A percentile compares a stretch with the other conserved stretches of the same genome.
Evolutionary conservation across 53 echinoderm and acorn worm genomes (phyloP).

Genomic region (Actinopyga echinites): DNA sequence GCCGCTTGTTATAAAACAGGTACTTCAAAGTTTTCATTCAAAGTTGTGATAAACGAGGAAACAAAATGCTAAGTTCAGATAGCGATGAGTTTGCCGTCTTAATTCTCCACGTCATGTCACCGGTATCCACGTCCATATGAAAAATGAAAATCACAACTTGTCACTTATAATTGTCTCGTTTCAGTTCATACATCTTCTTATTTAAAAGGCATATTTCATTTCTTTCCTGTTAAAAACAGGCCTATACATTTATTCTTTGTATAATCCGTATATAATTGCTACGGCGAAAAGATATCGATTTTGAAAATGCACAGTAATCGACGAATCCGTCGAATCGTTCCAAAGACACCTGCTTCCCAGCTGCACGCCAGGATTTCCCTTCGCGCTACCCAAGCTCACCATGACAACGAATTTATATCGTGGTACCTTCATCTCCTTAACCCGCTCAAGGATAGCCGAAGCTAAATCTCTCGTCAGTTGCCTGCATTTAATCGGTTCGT

Average conservation of each 20-base stretch:
- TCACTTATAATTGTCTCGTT: too few relatives aligned
- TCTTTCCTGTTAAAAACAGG: too few relatives aligned
- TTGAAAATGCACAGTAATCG: conserved; percentile 62
- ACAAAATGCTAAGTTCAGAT: too few relatives aligned
- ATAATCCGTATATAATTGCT: conserved; percentile 81
- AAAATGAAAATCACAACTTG: too few relatives aligned
- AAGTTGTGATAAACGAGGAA: too few relatives aligned
- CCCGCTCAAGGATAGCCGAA: conserved; percentile 61
- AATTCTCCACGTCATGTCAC: too few relatives aligned
- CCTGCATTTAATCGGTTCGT: conserved; percentile 73
- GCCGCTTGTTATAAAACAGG: too few relatives aligned
- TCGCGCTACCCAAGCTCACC: conserved; percentile 81
- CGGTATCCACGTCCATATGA: too few relatives aligned
- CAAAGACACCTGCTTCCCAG: conserved; percentile 86
- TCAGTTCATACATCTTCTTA: too few relatives aligned
- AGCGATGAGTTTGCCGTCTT: too few relatives aligned
- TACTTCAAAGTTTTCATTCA: too few relatives aligned
- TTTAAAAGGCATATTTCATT: too few relatives aligned
- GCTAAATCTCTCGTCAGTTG: conserved; percentile 69
- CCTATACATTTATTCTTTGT: conserved; percentile 53
- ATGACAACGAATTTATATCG: conserved; percentile 79
- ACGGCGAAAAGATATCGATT: conserved; percentile 81
- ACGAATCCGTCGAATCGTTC: conserved; percentile 78
- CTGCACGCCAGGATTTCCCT: conserved; percentile 75
- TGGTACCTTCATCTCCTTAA: conserved; percentile 61